Conservation (phyloP, 2,888 invertebrate species). For the Pollenia griseotomentosa region DNA sequence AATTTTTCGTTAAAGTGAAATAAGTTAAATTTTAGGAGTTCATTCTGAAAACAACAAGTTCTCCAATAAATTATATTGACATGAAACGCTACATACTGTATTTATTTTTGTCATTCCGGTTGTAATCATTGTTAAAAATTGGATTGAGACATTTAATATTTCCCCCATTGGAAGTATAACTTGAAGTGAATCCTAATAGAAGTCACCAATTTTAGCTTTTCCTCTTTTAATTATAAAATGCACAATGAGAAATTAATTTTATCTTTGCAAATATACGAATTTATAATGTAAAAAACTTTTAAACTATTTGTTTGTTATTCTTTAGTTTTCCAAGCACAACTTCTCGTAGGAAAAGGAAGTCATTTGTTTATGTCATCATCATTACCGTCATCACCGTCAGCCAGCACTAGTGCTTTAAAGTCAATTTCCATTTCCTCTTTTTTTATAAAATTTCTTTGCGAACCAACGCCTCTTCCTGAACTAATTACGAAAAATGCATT, state of each 20-base stretch:
- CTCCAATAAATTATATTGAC: too few relatives aligned
- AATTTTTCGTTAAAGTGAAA: too few relatives aligned
- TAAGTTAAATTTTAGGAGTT: too few relatives aligned
- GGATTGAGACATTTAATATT: too few relatives aligned
- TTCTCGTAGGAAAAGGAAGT: slow-evolving; percentile 33
- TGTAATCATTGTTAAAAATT: neutral
- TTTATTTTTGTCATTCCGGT: too few relatives aligned
- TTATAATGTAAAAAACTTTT: neutral
- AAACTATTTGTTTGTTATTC: slow-evolving; percentile 32
- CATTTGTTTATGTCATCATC: slow-evolving; percentile 55
- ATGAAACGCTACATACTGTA: too few relatives aligned
- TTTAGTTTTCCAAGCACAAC: neutral
- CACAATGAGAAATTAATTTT: slow-evolving; percentile 1
- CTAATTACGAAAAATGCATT: slow-evolving; percentile 61
- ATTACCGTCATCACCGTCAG: slow-evolving; percentile 34
- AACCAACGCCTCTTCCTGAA: slow-evolving; percentile 51
- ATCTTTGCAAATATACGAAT: neutral
- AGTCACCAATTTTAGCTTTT: neutral
- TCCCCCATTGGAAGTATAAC: too few relatives aligned
- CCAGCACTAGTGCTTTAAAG: slow-evolving; percentile 1
- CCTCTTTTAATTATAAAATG: neutral
- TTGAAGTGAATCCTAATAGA: neutral
- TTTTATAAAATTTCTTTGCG: neutral
- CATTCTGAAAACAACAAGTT: too few relatives aligned
- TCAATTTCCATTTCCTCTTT: neutral